A percentile compares a stretch with the other conserved stretches of the same genome.
Evolutionary conservation across 2,113 vertebrate species (phyloP).

Genomic region (Otis tarda): DNA sequence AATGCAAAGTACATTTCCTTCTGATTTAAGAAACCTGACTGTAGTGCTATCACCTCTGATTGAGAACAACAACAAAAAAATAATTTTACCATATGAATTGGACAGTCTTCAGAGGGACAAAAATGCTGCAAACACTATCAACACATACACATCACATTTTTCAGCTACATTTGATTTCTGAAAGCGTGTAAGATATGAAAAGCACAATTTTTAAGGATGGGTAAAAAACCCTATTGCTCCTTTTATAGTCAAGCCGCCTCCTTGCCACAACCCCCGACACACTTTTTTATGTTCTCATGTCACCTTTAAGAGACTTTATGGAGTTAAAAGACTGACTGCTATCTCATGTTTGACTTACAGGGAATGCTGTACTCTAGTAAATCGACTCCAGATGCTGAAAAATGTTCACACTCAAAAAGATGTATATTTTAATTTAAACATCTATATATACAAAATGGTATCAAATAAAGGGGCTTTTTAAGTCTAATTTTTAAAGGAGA

Average conservation of each 20-base stretch:
- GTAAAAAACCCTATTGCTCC: background rate
- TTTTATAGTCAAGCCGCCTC: background rate
- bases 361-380: slow-evolving; percentile 27
- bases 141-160: background rate
- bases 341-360: slow-evolving; percentile 50
- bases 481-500: background rate
- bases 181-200: background rate
- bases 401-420: slow-evolving; percentile 3
- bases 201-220: background rate
- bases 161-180: background rate
- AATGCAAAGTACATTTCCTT: background rate
- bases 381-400: slow-evolving; percentile 52
- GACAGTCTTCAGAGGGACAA: background rate
- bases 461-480: background rate
- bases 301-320: slow-evolving; percentile 57
- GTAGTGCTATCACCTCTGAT: background rate
- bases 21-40: background rate
- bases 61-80: background rate
- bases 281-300: slow-evolving; percentile 13
- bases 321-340: slow-evolving; percentile 48
- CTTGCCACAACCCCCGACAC: background rate
- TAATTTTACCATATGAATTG: background rate
- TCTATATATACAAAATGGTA: background rate
- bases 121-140: background rate
- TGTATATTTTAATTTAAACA: background rate